Base-by-base conservation (phyloP, 1,140 invertebrate species). In the Carposina sasakii region DNA sequence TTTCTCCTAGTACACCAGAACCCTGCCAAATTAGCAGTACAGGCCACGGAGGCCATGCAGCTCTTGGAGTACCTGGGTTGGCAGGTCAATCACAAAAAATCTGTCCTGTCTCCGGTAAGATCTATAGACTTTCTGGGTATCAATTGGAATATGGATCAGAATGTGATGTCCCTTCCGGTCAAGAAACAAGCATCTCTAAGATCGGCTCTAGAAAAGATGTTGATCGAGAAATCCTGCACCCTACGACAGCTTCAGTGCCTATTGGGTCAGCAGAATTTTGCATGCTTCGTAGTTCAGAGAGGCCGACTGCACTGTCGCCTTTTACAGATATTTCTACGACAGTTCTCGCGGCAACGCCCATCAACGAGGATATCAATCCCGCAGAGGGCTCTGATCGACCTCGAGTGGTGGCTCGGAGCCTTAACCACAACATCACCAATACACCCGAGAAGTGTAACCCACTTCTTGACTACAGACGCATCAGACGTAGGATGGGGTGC, bases 241-340 rank as follows among this genome's bases (percentile, higher is more conserved):
- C 30, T 21, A 26, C 9, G 17, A 37, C 5, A 22, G 17, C 21
- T 21, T 3, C 24, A 48, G 19, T 31, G 13, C 16, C 21, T 48
- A 2, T 13, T 30, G 42, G 36, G 26, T 8, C 37, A n/a, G 12
- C 34, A 54, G 3, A 74, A 85, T 0, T 81, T 77, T 52, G 79
- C 82, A 74, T 44, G 86, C 87, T 46, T 83, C 86, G 53, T 88
- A 75, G 48, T 88, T 87, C 63, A 60, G 83, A 44, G 85, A 86
- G 20, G 87, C 87, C 59, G 33, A 10, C 30, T 55, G 13, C 16
- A 52, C 22, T 53, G 26, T 21, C 23, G 48, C 10, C 12, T 22
- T 3, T 30, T 63, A 10, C 49, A 45, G 19, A 15, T 42, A 23
- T 24, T 16, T 6, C 20, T 20, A 12, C 44, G 39, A n/a, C 26